Evolutionary conservation across 2,113 vertebrate species (phyloP).

Genomic region (Takifugu flavidus): DNA sequence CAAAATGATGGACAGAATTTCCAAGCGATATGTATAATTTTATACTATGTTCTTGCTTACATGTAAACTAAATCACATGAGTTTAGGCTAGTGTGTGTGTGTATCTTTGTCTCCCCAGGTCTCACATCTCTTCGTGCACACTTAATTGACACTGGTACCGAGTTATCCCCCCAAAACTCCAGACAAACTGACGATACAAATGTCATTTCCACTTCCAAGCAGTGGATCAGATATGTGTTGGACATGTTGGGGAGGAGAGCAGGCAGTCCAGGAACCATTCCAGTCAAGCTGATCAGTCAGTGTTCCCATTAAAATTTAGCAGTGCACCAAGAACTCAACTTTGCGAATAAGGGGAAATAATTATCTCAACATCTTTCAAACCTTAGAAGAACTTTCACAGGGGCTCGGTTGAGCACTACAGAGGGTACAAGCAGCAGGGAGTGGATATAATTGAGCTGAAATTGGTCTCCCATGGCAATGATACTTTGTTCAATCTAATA

Average conservation of each 20-base stretch:
- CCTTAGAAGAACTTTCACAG: conserved; percentile 64
- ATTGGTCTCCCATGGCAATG: conserved; percentile 76
- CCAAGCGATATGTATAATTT: not conserved
- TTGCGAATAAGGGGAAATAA: conserved; percentile 66
- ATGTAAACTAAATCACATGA: conserved; percentile 1
- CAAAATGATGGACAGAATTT: not conserved
- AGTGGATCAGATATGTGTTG: conserved; percentile 1
- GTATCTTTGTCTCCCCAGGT: conserved; percentile 2
- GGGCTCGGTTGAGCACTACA: conserved; percentile 60
- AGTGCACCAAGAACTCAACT: conserved; percentile 40
- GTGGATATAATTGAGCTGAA: conserved; percentile 79
- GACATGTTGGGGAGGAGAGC: conserved; percentile 19
- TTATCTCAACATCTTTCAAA: conserved; percentile 66
- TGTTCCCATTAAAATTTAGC: conserved; percentile 34
- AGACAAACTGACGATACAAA: conserved; percentile 56
- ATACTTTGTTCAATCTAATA: conserved; percentile 72
- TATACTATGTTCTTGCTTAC: not conserved
- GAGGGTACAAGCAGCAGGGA: conserved; percentile 75
- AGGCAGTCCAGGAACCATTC: conserved; percentile 11
- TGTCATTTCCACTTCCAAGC: conserved; percentile 16
- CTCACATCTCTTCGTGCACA: conserved; percentile 19
- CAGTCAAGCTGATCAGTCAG: conserved; percentile 14
- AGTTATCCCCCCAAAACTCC: conserved; percentile 45
- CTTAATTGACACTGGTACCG: conserved; percentile 53
- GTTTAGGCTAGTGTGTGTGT: conserved; percentile 12